These are phyloP conservation scores for Deilephila porcellus DNA, from an alignment of 2,888 invertebrate genomes.

Conservation along the genomic window DNA sequence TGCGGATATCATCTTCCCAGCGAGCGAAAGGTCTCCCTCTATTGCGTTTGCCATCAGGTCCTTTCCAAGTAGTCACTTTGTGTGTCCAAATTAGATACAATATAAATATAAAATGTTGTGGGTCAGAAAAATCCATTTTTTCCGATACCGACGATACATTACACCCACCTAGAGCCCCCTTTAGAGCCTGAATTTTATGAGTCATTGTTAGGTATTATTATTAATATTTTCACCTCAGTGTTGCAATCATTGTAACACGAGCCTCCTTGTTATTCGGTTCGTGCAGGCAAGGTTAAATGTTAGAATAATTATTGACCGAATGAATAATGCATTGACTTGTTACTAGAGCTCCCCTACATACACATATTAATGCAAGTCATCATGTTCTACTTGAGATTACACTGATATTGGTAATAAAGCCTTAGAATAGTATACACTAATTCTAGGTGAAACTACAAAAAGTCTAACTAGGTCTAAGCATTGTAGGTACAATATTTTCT, in stretches of 20 bases:
- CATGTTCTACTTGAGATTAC: conserved; percentile 6
- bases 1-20: too few relatives aligned
- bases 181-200: background rate
- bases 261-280: conserved; percentile 20
- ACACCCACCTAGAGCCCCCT: too few relatives aligned
- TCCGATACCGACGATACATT: too few relatives aligned
- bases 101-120: background rate
- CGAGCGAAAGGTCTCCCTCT: too few relatives aligned
- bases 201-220: background rate
- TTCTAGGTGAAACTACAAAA: too few relatives aligned
- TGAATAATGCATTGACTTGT: conserved; percentile 23
- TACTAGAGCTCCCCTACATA: conserved; percentile 5
- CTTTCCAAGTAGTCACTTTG: too few relatives aligned
- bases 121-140: too few relatives aligned
- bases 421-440: background rate
- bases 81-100: background rate
- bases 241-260: conserved; percentile 15
- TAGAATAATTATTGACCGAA: conserved; percentile 23
- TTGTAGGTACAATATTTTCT: too few relatives aligned
- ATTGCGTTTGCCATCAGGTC: too few relatives aligned
- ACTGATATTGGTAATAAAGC: background rate
- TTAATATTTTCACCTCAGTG: background rate
- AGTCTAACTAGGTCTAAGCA: too few relatives aligned
- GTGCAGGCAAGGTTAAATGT: conserved; percentile 26
- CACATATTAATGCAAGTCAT: conserved; percentile 15